Conservation (phyloP, 2,888 invertebrate genomes). For the Melitaea athalia region DNA sequence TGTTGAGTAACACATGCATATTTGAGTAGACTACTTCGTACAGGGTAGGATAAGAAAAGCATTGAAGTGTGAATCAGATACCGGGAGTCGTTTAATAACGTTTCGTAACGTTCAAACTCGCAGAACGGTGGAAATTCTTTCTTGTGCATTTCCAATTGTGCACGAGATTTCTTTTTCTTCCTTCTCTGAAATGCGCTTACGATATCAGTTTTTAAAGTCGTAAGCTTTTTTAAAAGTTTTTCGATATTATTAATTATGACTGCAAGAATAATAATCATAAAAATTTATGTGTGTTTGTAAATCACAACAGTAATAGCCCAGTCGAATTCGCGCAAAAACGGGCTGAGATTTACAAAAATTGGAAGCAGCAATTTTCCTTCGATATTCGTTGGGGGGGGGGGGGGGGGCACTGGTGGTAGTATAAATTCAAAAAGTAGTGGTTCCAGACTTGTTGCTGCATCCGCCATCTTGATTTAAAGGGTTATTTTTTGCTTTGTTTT, state of each 20-base stretch:
- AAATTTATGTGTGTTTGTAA: too few relatives aligned
- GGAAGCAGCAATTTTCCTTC: too few relatives aligned
- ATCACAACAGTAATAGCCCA: too few relatives aligned
- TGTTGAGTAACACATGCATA: slow-evolving; percentile 28
- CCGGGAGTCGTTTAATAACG: slow-evolving; percentile 24
- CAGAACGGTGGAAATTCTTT: slow-evolving; percentile 28
- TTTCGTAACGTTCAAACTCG: slow-evolving; percentile 30
- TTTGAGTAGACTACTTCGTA: slow-evolving; percentile 30
- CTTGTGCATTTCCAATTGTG: slow-evolving; percentile 30
- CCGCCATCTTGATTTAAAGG: too few relatives aligned
- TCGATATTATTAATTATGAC: slow-evolving; percentile 2
- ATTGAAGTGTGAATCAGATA: slow-evolving; percentile 38
- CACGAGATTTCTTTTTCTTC: slow-evolving; percentile 24
- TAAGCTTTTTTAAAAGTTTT: slow-evolving; percentile 5
- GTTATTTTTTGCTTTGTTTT: too few relatives aligned
- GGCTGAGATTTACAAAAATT: too few relatives aligned
- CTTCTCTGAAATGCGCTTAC: slow-evolving; percentile 9
- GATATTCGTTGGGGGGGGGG: too few relatives aligned
- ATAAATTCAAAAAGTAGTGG: too few relatives aligned
- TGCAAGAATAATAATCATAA: background rate
- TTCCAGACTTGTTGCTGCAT: too few relatives aligned
- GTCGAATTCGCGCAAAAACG: too few relatives aligned
- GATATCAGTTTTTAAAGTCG: slow-evolving; percentile 10
- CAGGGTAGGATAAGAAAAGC: slow-evolving; percentile 32
- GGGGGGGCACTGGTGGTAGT: too few relatives aligned